phyloP scores from a whole-genome alignment of 2,888 invertebrate species.

The Dicycla oo region DNA sequence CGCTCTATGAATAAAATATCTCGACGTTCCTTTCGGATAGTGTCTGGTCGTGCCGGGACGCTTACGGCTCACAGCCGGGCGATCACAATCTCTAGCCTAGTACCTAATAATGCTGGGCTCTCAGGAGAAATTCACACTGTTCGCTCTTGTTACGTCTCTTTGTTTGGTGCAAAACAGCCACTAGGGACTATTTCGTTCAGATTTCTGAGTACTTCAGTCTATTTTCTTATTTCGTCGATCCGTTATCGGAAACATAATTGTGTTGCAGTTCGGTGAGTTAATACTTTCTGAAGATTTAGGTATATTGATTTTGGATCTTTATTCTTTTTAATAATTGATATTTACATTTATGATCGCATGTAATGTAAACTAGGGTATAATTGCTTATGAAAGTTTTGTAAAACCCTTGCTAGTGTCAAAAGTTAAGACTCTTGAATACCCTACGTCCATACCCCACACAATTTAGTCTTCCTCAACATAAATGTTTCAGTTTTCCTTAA shows the following conservation, averaged over 20 bases:
- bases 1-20: conserved; percentile 89
- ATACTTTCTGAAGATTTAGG: not conserved
- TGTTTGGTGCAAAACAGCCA: conserved; percentile 75
- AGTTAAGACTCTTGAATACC: not conserved
- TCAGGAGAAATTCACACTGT: conserved; percentile 81
- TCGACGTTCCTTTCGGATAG: conserved; percentile 84
- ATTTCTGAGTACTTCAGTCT: conserved; percentile 44
- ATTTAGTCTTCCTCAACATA: not conserved
- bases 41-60: conserved; percentile 83
- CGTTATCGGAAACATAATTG: conserved; percentile 12
- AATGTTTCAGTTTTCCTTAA: not conserved
- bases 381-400: not conserved
- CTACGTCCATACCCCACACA: not conserved
- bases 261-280: conserved; percentile 14
- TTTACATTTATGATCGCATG: not conserved
- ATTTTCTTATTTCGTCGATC: conserved; percentile 48
- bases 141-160: conserved; percentile 72
- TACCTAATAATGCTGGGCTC: conserved; percentile 79
- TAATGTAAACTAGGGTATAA: not conserved
- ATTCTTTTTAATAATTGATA: not conserved
- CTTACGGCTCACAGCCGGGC: conserved; percentile 78
- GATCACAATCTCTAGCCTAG: conserved; percentile 82
- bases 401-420: not conserved
- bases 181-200: conserved; percentile 68
- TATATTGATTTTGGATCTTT: not conserved